phyloP scores from a whole-genome alignment of 2,113 vertebrate genomes.

The Haliaeetus leucogaster region DNA sequence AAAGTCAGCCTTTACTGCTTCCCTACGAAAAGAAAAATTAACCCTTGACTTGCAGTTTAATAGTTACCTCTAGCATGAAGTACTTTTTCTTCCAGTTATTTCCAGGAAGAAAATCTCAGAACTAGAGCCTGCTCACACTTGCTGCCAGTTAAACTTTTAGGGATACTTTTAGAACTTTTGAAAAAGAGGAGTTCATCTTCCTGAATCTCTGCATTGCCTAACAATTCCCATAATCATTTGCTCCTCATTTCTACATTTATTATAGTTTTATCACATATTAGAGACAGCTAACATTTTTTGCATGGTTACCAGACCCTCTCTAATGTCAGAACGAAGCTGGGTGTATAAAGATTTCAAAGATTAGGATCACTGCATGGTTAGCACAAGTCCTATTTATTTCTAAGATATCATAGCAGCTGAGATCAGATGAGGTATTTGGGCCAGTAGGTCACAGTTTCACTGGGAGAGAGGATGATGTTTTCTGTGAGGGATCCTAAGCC shows the following conservation, averaged over 20 bases:
- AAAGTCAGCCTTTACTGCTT: background rate
- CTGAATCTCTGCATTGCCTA: constrained; percentile 31
- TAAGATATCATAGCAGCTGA: background rate
- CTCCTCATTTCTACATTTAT: constrained; percentile 52
- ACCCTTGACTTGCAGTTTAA: constrained; percentile 11
- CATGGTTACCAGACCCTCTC: constrained; percentile 50
- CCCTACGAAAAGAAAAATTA: constrained; percentile 40
- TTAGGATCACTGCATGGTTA: constrained; percentile 48
- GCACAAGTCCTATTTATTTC: constrained; percentile 24
- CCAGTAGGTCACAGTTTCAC: constrained; percentile 20
- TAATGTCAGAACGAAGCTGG: constrained; percentile 22
- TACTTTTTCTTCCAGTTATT: background rate
- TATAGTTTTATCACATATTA: constrained; percentile 12
- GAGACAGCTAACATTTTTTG: constrained; percentile 34
- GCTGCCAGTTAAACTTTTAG: background rate
- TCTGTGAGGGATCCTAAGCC: background rate
- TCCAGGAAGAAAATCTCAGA: background rate
- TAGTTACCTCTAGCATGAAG: background rate
- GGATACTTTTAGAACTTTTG: background rate
- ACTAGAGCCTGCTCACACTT: background rate
- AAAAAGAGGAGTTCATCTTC: constrained; percentile 30
- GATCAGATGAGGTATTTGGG: constrained; percentile 38
- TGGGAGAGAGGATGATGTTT: background rate
- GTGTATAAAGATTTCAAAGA: constrained; percentile 32
- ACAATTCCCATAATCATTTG: constrained; percentile 4